Evolutionary conservation across 2,797 vertebrate species (phyloP).

Genomic region (Hyperoplus lanceolatus): DNA sequence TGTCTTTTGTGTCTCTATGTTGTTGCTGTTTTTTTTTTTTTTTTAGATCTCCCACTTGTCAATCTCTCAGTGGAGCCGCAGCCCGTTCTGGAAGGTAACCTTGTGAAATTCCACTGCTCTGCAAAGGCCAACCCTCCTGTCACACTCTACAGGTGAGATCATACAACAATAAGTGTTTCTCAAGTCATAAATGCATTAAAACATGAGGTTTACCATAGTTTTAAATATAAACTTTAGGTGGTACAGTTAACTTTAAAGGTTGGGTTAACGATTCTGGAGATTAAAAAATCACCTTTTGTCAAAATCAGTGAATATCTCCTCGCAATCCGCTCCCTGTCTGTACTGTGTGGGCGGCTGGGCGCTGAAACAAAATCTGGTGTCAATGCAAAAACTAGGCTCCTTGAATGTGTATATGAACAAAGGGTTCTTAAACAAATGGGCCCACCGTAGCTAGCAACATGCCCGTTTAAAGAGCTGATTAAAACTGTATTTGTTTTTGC

Average conservation of each 20-base stretch:
- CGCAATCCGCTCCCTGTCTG: no score
- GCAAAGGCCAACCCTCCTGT: conserved; percentile 98
- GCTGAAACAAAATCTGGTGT: no score
- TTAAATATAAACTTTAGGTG: not conserved
- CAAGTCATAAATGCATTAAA: not conserved
- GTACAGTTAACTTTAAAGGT: not conserved
- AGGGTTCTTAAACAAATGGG: no score
- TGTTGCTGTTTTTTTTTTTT: conserved; percentile 4
- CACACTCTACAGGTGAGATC: conserved; percentile 93
- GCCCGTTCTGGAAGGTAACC: conserved; percentile 94
- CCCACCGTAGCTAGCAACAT: no score
- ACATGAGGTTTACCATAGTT: not conserved
- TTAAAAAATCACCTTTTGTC: no score
- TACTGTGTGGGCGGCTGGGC: no score
- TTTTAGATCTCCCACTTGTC: conserved; percentile 94
- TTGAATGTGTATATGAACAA: no score
- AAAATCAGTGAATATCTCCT: no score
- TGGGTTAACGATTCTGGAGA: no score
- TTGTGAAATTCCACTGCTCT: conserved; percentile 95
- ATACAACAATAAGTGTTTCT: not conserved
- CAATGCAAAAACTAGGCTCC: no score
- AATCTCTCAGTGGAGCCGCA: conserved; percentile 97
- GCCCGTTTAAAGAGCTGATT: no score
- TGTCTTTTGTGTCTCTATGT: conserved; percentile 54
- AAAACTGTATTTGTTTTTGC: no score